A percentile compares a stretch with the other conserved stretches of the same genome.
phyloP scores from a whole-genome alignment of 2,797 vertebrate species.

The Centroberyx gerrardi region DNA sequence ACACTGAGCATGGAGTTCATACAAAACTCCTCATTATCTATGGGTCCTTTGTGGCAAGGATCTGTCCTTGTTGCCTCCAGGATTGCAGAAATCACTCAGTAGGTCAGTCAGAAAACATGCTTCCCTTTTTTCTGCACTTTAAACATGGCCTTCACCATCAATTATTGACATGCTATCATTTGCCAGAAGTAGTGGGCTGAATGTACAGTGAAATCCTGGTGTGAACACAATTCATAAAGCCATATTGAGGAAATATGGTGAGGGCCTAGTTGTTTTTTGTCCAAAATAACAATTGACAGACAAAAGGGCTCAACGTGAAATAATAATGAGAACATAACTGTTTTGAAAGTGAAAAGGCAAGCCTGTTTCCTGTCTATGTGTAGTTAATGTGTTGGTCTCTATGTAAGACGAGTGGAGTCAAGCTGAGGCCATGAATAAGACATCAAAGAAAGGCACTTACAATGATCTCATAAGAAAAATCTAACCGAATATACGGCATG shows the following conservation, averaged over 20 bases:
- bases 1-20: slow-evolving; percentile 3
- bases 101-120: slow-evolving; percentile 29
- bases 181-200: slow-evolving; percentile 51
- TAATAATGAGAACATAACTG: slow-evolving; percentile 46
- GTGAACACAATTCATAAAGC: slow-evolving; percentile 34
- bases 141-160: slow-evolving; percentile 45
- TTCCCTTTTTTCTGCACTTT: slow-evolving; percentile 33
- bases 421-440: slow-evolving; percentile 62
- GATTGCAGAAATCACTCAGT: slow-evolving; percentile 30
- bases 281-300: slow-evolving; percentile 3
- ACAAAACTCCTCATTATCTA: slow-evolving; percentile 10
- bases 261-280: slow-evolving; percentile 13
- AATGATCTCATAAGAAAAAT: slow-evolving; percentile 33
- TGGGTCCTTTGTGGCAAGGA: slow-evolving; percentile 10
- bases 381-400: slow-evolving; percentile 4
- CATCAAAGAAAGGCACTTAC: slow-evolving; percentile 35
- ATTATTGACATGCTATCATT: slow-evolving; percentile 58
- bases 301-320: slow-evolving; percentile 37
- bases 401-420: slow-evolving; percentile 28
- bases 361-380: slow-evolving; percentile 13
- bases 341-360: slow-evolving; percentile 13
- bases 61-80: slow-evolving; percentile 21
- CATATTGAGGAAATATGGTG: neutral
- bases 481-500: slow-evolving; percentile 5
- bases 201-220: slow-evolving; percentile 43